Conservation (phyloP, 2,113 vertebrate genomes). For the Corapipo altera region DNA sequence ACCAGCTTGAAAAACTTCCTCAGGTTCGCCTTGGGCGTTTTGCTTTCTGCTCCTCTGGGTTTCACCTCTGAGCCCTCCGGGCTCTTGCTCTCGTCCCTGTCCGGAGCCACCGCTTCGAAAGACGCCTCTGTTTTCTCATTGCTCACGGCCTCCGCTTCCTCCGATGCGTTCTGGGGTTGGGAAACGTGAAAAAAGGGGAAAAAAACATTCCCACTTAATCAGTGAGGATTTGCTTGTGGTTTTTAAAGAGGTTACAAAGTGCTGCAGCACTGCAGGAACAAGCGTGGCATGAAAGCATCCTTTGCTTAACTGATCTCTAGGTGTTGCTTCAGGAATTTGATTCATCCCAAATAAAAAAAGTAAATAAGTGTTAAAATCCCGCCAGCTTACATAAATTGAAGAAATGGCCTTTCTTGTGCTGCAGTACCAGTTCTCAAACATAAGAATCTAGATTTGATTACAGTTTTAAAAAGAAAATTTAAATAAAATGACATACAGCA, state of each 20-base stretch:
- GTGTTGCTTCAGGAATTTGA: background rate
- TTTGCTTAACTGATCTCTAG: accelerated
- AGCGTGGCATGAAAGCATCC: accelerated
- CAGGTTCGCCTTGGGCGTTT: slow-evolving; percentile 67
- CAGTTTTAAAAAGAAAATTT: background rate
- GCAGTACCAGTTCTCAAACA: background rate
- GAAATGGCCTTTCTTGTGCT: background rate
- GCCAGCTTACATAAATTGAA: background rate
- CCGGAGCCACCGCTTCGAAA: slow-evolving; percentile 12
- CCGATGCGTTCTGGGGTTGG: slow-evolving; percentile 65
- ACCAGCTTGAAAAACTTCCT: slow-evolving; percentile 80
- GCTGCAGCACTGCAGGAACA: background rate
- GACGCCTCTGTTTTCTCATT: slow-evolving; percentile 17
- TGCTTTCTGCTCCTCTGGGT: slow-evolving; percentile 52
- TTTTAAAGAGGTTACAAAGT: background rate
- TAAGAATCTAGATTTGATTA: background rate
- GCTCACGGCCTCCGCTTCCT: slow-evolving; percentile 49
- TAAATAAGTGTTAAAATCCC: background rate
- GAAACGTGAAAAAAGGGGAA: background rate
- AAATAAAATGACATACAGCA: background rate
- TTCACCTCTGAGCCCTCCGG: slow-evolving; percentile 6
- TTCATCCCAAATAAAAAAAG: background rate
- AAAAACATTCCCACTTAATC: background rate
- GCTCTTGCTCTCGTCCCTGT: background rate
- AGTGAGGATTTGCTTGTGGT: background rate